phyloP scores from a whole-genome alignment of 1,140 invertebrate species.

The Galendromus occidentalis region DNA sequence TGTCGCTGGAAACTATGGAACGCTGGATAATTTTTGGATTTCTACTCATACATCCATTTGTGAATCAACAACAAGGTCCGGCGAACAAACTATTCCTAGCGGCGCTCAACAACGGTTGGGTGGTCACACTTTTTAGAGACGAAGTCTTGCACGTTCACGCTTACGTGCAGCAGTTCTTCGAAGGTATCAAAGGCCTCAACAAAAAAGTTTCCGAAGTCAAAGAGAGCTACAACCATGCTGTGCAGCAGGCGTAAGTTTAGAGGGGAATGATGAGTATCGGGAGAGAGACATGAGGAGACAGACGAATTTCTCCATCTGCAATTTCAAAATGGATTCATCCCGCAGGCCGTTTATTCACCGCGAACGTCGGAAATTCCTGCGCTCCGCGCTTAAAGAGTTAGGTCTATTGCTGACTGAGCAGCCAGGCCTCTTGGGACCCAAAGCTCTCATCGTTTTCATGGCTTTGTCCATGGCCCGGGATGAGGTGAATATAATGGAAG shows the following conservation, averaged over 20 bases:
- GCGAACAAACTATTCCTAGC: slow-evolving; percentile 72
- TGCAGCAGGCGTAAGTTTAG: slow-evolving; percentile 51
- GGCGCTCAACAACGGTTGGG: slow-evolving; percentile 79
- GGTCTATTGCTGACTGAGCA: slow-evolving; percentile 89
- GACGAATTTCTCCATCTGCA: no score
- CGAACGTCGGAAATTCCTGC: slow-evolving; percentile 83
- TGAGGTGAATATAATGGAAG: slow-evolving; percentile 8
- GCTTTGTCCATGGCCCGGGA: background rate
- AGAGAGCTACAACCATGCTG: slow-evolving; percentile 69
- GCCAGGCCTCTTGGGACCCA: slow-evolving; percentile 85
- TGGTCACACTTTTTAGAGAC: slow-evolving; percentile 81
- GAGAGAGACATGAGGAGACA: no score
- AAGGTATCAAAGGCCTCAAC: slow-evolving; percentile 79
- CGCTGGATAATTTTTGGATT: slow-evolving; percentile 92
- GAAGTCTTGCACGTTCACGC: slow-evolving; percentile 90
- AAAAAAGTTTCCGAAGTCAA: slow-evolving; percentile 83
- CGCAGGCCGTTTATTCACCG: slow-evolving; percentile 55
- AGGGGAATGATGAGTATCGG: no score
- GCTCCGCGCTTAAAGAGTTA: slow-evolving; percentile 83
- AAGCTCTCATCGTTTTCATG: slow-evolving; percentile 30
- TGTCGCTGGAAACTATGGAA: slow-evolving; percentile 84
- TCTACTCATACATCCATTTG: slow-evolving; percentile 62
- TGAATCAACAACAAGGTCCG: slow-evolving; percentile 40
- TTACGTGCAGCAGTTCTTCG: slow-evolving; percentile 80
- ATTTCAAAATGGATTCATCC: background rate